These are phyloP conservation scores for Cliona cf. orientalis DNA, from an alignment of 37 sponge, comb jelly and placozoan genomes.

Conservation along the genomic window DNA sequence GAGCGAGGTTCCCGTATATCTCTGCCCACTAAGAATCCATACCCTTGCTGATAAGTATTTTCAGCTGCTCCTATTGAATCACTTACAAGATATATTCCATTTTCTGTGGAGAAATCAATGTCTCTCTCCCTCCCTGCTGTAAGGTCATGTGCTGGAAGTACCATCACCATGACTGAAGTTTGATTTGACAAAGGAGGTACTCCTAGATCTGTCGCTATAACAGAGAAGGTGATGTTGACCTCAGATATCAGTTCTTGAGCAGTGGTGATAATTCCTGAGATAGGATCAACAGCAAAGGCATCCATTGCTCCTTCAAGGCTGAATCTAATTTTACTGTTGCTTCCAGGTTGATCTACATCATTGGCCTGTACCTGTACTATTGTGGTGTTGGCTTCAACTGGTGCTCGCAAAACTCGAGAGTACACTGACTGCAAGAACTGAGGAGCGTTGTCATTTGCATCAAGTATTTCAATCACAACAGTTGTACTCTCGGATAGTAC, in stretches of 20 bases:
- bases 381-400: conserved; percentile 3
- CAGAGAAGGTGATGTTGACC: conserved; percentile 12
- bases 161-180: conserved; percentile 20
- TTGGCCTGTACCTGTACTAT: conserved; percentile 37
- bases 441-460: conserved; percentile 68
- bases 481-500: conserved; percentile 29
- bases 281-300: conserved; percentile 34
- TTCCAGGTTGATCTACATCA: conserved; percentile 53
- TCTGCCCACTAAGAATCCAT: conserved; percentile 42
- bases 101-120: conserved; percentile 25
- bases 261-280: conserved; percentile 25
- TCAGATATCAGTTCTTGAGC: background rate
- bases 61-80: background rate
- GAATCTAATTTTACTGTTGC: conserved; percentile 33
- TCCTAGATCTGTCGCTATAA: conserved; percentile 48
- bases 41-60: conserved; percentile 38
- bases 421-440: conserved; percentile 25
- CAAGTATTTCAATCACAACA: conserved; percentile 21
- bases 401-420: conserved; percentile 19
- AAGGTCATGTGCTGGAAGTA: conserved; percentile 37
- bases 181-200: background rate
- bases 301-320: conserved; percentile 8
- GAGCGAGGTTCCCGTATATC: background rate
- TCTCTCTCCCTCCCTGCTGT: conserved; percentile 27
- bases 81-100: conserved; percentile 14